Conservation (phyloP, 1,140 invertebrate genomes). For the Vanessa atalanta region DNA sequence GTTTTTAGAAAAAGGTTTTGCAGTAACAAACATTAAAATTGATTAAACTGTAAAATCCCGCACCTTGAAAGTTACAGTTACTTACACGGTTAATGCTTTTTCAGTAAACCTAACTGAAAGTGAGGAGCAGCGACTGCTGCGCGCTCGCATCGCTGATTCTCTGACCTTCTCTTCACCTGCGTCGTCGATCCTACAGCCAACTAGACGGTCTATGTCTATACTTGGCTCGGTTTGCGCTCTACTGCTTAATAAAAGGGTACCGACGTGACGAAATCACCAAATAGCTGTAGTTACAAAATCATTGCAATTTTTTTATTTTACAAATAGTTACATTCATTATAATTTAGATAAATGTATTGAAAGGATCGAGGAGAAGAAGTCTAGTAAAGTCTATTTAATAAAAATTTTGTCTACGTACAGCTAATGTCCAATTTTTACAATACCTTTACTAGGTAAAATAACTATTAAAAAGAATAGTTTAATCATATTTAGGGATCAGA, state of each 20-base stretch:
- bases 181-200: constrained; percentile 50
- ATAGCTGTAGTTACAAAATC: not conserved
- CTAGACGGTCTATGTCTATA: constrained; percentile 61
- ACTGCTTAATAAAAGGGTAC: constrained; percentile 65
- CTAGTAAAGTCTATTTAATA: no score
- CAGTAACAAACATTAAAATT: no score
- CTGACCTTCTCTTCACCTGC: constrained; percentile 59
- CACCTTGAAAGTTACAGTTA: not conserved
- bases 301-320: no score
- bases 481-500: constrained; percentile 24
- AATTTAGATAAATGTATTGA: no score
- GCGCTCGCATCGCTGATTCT: constrained; percentile 61
- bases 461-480: not conserved
- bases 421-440: no score
- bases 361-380: no score
- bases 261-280: not conserved
- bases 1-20: no score
- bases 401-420: no score
- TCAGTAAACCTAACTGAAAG: constrained; percentile 43
- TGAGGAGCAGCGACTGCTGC: constrained; percentile 51
- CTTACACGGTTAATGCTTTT: not conserved
- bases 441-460: no score
- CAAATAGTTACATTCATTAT: no score
- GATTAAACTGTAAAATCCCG: no score
- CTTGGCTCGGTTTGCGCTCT: constrained; percentile 70